Evolutionary conservation across 92 coral and sea anemone genomes (phyloP).

Genomic region (Epizoanthus fatuus): DNA sequence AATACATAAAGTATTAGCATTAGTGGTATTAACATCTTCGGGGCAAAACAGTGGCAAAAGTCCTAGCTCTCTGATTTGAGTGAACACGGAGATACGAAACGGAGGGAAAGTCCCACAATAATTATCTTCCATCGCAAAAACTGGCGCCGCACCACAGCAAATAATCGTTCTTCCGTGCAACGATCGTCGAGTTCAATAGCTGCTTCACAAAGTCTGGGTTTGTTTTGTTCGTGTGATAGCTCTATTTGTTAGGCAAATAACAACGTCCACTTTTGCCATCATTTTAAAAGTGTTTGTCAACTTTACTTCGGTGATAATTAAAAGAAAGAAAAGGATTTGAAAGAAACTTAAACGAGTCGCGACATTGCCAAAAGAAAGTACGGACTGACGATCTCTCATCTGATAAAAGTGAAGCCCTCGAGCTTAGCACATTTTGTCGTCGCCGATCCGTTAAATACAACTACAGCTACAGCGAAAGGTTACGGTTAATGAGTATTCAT

Average conservation of each 20-base stretch:
- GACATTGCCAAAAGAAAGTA: not conserved
- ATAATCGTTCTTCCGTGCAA: not conserved
- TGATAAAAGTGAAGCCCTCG: not conserved
- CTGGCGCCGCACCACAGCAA: not conserved
- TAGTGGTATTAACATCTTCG: not conserved
- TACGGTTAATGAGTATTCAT: not conserved
- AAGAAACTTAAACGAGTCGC: not conserved
- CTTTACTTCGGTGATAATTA: slow-evolving; percentile 1
- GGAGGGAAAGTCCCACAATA: not conserved
- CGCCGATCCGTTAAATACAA: slow-evolving; percentile 9
- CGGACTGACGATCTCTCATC: not conserved
- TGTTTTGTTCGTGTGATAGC: slow-evolving; percentile 38
- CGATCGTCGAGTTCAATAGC: slow-evolving; percentile 2
- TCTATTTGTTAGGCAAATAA: slow-evolving; percentile 37
- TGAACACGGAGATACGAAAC: not conserved
- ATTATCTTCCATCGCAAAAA: not conserved
- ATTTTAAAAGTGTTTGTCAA: slow-evolving; percentile 6
- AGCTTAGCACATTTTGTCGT: not conserved
- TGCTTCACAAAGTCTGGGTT: not conserved
- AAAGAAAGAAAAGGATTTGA: not conserved
- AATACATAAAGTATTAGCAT: slow-evolving; percentile 47
- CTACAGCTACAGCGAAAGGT: not conserved
- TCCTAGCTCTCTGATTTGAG: not conserved
- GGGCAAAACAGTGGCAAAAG: not conserved
- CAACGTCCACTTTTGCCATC: slow-evolving; percentile 12